A percentile compares a stretch with the other conserved stretches of the same genome.
Conservation (phyloP, 2,888 invertebrate species). For the Dasypogon diadema region DNA sequence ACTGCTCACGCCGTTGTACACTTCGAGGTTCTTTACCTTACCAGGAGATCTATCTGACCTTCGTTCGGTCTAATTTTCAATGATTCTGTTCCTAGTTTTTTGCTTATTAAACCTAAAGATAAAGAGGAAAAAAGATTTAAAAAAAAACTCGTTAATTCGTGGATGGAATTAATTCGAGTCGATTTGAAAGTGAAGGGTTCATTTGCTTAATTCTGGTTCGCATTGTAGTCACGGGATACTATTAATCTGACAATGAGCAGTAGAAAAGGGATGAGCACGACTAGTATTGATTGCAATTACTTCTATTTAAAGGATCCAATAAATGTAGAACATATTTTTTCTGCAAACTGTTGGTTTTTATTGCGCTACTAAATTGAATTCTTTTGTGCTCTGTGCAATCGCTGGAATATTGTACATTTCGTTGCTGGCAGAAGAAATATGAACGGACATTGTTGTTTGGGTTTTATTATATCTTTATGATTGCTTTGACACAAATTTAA, state of each 20-base stretch:
- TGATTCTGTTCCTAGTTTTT: neutral
- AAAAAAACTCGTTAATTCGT: no score
- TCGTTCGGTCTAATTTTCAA: neutral
- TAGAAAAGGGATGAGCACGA: neutral
- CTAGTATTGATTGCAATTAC: conserved; percentile 3
- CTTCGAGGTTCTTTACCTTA: neutral
- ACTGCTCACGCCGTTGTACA: neutral
- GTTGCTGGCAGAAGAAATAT: neutral
- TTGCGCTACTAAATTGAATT: neutral
- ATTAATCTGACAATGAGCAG: neutral
- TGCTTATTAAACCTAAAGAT: neutral
- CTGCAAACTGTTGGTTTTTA: neutral
- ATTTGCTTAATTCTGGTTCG: no score
- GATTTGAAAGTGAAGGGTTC: no score
- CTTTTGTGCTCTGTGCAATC: neutral
- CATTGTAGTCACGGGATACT: no score
- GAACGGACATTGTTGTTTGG: neutral
- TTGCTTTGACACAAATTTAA: neutral
- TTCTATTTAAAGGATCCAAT: conserved; percentile 2
- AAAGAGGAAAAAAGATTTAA: no score
- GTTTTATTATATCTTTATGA: neutral
- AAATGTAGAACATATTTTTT: conserved; percentile 11
- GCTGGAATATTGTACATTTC: neutral
- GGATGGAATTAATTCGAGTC: no score
- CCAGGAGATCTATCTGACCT: neutral